Evolutionary conservation across 2,113 vertebrate species (phyloP).

Genomic region (Chaetodon auriga): DNA sequence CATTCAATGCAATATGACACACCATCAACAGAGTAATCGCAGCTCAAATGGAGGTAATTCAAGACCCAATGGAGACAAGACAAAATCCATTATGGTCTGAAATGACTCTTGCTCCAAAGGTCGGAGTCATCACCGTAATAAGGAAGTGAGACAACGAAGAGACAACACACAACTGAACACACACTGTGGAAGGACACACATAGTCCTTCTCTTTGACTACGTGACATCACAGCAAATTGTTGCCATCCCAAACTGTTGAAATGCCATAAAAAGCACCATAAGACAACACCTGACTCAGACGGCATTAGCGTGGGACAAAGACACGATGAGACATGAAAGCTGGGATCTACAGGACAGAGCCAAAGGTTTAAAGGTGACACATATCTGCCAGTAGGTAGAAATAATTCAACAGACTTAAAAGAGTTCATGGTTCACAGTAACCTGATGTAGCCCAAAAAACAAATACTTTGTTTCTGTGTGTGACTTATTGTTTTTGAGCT

Average conservation of each 20-base stretch:
- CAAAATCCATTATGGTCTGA: slow-evolving; percentile 40
- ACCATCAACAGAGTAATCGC: slow-evolving; percentile 26
- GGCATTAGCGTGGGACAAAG: slow-evolving; percentile 30
- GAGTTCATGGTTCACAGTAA: neutral
- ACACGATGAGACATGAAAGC: slow-evolving; percentile 1
- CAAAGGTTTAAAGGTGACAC: neutral
- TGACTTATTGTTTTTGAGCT: neutral
- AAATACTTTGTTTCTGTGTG: neutral
- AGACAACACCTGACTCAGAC: slow-evolving; percentile 29
- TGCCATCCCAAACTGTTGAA: slow-evolving; percentile 22
- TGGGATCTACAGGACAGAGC: neutral
- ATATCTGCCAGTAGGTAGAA: slow-evolving; percentile 1
- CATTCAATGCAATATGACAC: slow-evolving; percentile 26
- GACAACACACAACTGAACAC: slow-evolving; percentile 9
- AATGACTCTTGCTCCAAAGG: slow-evolving; percentile 19
- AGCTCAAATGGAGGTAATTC: neutral
- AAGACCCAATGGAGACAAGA: slow-evolving; percentile 24
- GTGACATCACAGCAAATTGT: slow-evolving; percentile 15
- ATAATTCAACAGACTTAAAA: neutral
- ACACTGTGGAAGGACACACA: neutral
- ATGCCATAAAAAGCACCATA: slow-evolving; percentile 41
- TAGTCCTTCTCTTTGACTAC: neutral
- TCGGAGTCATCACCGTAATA: slow-evolving; percentile 31
- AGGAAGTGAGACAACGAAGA: slow-evolving; percentile 23
- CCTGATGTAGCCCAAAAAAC: neutral